Evolutionary conservation across 2,888 invertebrate species (phyloP).

Genomic region (Oscheius sp.): DNA sequence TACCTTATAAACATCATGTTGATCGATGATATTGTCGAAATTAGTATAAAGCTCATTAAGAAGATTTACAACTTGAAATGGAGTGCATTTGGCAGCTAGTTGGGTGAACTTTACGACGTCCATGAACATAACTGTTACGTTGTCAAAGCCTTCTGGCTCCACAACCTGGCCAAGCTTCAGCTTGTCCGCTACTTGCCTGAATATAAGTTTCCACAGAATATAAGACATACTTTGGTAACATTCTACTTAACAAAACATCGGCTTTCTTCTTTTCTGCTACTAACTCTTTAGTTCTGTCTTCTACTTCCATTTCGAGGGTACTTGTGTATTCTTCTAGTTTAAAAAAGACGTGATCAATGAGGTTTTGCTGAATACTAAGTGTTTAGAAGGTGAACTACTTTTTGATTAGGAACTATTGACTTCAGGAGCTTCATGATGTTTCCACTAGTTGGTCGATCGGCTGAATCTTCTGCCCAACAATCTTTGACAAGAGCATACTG

Average conservation of each 20-base stretch:
- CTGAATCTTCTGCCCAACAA: slow-evolving; percentile 61
- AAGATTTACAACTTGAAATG: slow-evolving; percentile 65
- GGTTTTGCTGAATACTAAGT: slow-evolving; percentile 34
- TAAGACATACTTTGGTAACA: slow-evolving; percentile 57
- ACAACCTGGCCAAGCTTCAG: slow-evolving; percentile 65
- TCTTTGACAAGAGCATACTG: slow-evolving; percentile 58
- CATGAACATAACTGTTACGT: slow-evolving; percentile 65
- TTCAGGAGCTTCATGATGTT: slow-evolving; percentile 35
- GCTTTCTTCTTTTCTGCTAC: slow-evolving; percentile 64
- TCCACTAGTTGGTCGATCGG: slow-evolving; percentile 55
- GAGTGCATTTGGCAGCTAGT: slow-evolving; percentile 61
- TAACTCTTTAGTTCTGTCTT: slow-evolving; percentile 61
- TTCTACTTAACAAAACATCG: slow-evolving; percentile 60
- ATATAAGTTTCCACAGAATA: background rate
- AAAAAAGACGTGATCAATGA: slow-evolving; percentile 67
- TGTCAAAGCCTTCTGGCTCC: slow-evolving; percentile 65
- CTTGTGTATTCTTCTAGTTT: slow-evolving; percentile 66
- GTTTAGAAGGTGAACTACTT: background rate
- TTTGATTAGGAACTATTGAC: slow-evolving; percentile 16
- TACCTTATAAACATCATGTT: slow-evolving; percentile 65
- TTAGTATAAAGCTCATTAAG: slow-evolving; percentile 64
- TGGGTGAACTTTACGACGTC: slow-evolving; percentile 68
- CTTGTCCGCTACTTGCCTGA: slow-evolving; percentile 65
- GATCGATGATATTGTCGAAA: slow-evolving; percentile 64
- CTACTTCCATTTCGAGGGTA: slow-evolving; percentile 50